Conservation (phyloP, 23 tunicate genomes). For the Phallusia fumigata region DNA sequence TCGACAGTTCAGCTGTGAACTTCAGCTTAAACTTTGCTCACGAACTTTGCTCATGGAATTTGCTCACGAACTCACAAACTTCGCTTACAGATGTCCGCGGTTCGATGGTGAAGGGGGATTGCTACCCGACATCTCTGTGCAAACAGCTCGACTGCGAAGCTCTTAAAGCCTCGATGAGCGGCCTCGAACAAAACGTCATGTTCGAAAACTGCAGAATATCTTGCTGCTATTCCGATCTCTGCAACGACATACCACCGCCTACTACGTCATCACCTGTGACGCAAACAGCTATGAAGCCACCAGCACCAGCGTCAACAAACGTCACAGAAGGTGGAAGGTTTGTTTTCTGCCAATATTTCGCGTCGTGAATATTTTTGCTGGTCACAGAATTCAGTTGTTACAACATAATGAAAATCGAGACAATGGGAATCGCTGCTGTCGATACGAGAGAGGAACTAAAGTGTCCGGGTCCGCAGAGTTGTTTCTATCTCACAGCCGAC, state of each 20-base stretch:
- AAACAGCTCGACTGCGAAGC: not conserved
- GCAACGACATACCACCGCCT: not conserved
- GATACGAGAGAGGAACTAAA: not conserved
- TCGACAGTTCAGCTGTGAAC: too few relatives aligned
- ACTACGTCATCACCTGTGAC: not conserved
- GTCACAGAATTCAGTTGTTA: not conserved
- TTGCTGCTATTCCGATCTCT: not conserved
- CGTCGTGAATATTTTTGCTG: too few relatives aligned
- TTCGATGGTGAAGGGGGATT: not conserved
- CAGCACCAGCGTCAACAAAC: too few relatives aligned
- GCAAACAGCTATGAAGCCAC: too few relatives aligned
- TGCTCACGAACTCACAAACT: not conserved
- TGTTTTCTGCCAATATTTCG: too few relatives aligned
- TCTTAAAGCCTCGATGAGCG: not conserved
- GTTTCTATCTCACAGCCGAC: not conserved
- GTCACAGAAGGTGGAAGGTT: too few relatives aligned
- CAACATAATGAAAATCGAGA: not conserved
- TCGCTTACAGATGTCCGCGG: not conserved
- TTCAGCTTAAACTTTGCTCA: too few relatives aligned
- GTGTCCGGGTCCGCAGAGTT: slow-evolving; percentile 3
- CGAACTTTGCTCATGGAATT: too few relatives aligned
- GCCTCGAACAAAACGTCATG: not conserved
- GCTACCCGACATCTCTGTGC: not conserved
- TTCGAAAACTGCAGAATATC: not conserved
- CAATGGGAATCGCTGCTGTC: not conserved